Evolutionary conservation across 2,888 invertebrate genomes (phyloP).

Genomic region (Amphipoea oculea): DNA sequence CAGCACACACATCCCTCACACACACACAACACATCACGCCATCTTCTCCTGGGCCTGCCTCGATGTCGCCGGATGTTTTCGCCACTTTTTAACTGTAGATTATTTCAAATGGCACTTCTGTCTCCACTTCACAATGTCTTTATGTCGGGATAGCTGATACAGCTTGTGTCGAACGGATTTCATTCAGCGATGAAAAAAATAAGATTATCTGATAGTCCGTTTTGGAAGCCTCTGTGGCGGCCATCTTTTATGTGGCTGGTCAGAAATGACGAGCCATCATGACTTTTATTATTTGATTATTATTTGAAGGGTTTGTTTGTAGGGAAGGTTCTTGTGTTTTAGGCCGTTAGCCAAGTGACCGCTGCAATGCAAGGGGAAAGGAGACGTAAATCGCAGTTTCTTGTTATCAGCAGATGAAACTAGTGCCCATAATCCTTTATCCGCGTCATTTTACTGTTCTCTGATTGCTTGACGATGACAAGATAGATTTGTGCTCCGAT

Average conservation of each 20-base stretch:
- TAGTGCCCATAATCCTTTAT: background rate
- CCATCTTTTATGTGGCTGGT: slow-evolving; percentile 38
- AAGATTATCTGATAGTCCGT: slow-evolving; percentile 54
- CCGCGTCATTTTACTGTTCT: background rate
- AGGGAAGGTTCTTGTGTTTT: background rate
- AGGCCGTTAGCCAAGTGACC: background rate
- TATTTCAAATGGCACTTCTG: slow-evolving; percentile 5
- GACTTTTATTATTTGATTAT: background rate
- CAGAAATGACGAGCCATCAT: slow-evolving; percentile 33
- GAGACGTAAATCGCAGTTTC: background rate
- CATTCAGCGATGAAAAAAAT: slow-evolving; percentile 57
- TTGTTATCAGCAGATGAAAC: background rate
- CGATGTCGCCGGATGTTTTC: background rate
- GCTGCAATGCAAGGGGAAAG: background rate
- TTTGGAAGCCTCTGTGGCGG: slow-evolving; percentile 37
- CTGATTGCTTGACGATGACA: background rate
- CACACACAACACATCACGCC: too few species aligned
- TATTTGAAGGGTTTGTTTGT: slow-evolving; percentile 2
- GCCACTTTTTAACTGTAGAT: background rate
- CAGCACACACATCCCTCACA: too few species aligned
- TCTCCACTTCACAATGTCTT: background rate
- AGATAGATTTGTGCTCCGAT: background rate
- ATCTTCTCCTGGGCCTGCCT: too few species aligned
- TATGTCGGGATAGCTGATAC: slow-evolving; percentile 50
- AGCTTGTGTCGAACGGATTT: slow-evolving; percentile 56